Base-by-base conservation (phyloP, 1,140 invertebrate species). In the Leptinotarsa defecta region DNA sequence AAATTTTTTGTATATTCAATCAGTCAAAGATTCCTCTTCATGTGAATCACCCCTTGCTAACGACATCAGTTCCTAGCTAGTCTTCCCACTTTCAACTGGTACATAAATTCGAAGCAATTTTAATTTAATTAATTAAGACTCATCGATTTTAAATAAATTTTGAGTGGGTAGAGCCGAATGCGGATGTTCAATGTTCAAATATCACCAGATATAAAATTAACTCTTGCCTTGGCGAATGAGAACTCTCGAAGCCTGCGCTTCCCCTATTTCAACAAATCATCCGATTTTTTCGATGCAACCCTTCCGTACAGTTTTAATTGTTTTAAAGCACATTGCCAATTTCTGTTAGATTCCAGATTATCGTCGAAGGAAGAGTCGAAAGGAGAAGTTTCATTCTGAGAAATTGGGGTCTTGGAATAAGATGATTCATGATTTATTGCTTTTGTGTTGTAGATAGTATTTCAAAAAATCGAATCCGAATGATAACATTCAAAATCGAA, bases 311-410 rank as follows among this genome's bases (percentile, higher is more conserved):
- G 80, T 81, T 81, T 81, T 81, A 81, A 81, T 81, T 81, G 80
- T 81, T 81, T 81, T 81, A 81, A 81, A 81, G 78, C 80, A 81
- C 80, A 81, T 81, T 81, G 80, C 80, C 80, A 81, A 81, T 81
- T 81, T 81, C 80, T 79, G 74, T 73, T 73, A 73, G 71, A 73
- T 48, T 73, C 71, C 63, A 65, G 24, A 73, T 73, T 65, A 62
- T 73, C 71, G 61, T 24, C 20, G 24, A 65, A 48, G 27, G 64
- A 65, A 65, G 17, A 57, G 52, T 57, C 6, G 52, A 19, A 57
- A 57, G 1, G 52, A 15, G 52, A 57, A 57, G 34, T 43, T 43
- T 3, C 34, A 43, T 43, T 43, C 34, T 43, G 34, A 43, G 34
- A 43, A 43, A 43, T 43, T 43, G 8, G 34, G 8, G 34, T 43